phyloP scores from a whole-genome alignment of 2,888 invertebrate genomes.

The Micoletzkya japonica region DNA sequence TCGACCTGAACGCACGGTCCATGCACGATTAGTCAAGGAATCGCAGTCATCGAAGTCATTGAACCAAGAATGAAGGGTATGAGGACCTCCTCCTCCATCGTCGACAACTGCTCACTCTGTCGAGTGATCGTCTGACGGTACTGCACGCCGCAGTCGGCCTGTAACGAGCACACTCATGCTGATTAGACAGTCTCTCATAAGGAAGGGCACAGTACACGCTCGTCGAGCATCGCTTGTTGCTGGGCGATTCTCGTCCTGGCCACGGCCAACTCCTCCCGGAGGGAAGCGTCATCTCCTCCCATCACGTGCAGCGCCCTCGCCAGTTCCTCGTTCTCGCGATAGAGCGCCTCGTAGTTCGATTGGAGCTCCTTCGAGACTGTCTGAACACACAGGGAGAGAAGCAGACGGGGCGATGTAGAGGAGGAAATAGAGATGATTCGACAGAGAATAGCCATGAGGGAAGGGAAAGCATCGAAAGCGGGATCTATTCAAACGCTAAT shows the following conservation, averaged over 20 bases:
- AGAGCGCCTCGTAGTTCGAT: slow-evolving; percentile 43
- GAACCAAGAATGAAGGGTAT: background rate
- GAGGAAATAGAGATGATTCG: background rate
- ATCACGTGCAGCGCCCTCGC: slow-evolving; percentile 38
- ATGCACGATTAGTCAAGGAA: background rate
- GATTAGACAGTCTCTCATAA: slow-evolving; percentile 14
- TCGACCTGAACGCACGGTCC: slow-evolving; percentile 5
- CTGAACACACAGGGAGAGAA: too few species aligned
- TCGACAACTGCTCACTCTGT: background rate
- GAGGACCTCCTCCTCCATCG: background rate
- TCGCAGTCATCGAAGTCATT: background rate
- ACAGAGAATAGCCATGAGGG: background rate
- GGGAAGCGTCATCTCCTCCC: slow-evolving; percentile 37
- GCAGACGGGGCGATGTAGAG: background rate
- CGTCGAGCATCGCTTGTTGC: slow-evolving; percentile 47
- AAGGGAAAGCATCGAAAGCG: background rate
- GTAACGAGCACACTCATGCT: slow-evolving; percentile 28
- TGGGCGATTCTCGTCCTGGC: slow-evolving; percentile 54
- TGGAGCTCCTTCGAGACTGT: slow-evolving; percentile 19
- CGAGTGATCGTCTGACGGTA: background rate
- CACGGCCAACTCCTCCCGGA: slow-evolving; percentile 53
- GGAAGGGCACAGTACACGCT: slow-evolving; percentile 10
- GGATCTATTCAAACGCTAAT: background rate
- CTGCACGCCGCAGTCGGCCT: background rate
- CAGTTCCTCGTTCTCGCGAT: slow-evolving; percentile 47